A percentile compares a stretch with the other conserved stretches of the same genome.
Conservation (phyloP, 2,797 vertebrate genomes). For the Phaenicophaeus curvirostris region DNA sequence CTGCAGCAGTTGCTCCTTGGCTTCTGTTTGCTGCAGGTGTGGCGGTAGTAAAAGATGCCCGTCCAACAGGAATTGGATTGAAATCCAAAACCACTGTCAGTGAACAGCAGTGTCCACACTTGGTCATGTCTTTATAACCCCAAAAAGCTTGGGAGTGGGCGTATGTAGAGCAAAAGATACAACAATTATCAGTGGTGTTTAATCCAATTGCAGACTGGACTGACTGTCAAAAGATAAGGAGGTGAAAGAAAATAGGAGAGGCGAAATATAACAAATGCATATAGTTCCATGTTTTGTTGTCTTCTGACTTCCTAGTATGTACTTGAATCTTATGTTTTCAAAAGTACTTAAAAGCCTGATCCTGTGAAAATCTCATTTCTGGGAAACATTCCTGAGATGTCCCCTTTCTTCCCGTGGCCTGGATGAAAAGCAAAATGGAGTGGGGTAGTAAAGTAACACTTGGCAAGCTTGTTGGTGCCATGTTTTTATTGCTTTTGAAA, state of each 20-base stretch:
- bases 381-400: neutral
- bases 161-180: neutral
- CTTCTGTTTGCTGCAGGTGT: neutral
- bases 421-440: neutral
- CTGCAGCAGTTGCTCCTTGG: conserved; percentile 1
- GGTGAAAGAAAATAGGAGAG: neutral
- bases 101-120: neutral
- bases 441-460: neutral
- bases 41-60: neutral
- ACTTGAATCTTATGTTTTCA: neutral
- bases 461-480: neutral
- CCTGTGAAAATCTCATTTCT: neutral
- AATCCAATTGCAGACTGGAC: neutral
- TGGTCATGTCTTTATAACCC: neutral
- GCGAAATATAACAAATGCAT: neutral
- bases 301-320: neutral
- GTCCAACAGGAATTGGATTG: neutral
- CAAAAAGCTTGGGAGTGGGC: neutral
- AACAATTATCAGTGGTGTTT: neutral
- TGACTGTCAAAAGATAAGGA: neutral
- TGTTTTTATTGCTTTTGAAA: neutral
- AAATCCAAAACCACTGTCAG: neutral
- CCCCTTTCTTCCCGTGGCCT: neutral
- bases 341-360: neutral
- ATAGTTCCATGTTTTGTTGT: neutral